Base-by-base conservation (phyloP, 2,113 vertebrate species). In the Pelmatolapia mariae region DNA sequence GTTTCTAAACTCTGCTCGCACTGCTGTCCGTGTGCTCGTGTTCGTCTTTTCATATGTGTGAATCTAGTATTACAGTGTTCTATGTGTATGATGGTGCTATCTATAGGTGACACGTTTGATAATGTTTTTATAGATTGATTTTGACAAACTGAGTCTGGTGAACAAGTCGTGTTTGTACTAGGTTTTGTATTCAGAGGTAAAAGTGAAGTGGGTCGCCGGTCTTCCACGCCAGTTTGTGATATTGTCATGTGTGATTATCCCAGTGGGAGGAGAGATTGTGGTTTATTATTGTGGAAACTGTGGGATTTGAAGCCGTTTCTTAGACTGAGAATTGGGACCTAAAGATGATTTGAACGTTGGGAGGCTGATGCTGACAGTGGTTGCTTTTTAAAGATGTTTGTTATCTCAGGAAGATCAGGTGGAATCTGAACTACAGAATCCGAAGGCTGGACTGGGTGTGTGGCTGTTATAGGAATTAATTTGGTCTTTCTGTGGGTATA, bases 81-180 rank as follows among this genome's bases (percentile, higher is more conserved):
- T 96, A 92, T 97, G 97, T 97, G 96, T 98, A 97, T 86, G 63
- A 10, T 96, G 98, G 98, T 98, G 98, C 98, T 98, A 97, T 96
- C 96, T 96, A 96, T 97, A 10, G 63, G 78, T 47, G 45, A 84
- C 96, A 97, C 56, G 38, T 92, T 97, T 97, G 96, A 97, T 97
- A 97, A 96, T 96, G 95, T 96, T 98, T 97, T 97, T 95, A 97
- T 94, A 95, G 96, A 96, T 8, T 94, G 96, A 96, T 96, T 97
- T 96, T 93, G 80, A 96, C 95, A 96, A 80, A 96, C 68, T 33
- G 52, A 84, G 22, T 26, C 24, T 93, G 92, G 56, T 81, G 95
- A 96, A 95, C 54, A 88, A 83, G 96, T 96, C 89, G 50, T 83
- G 26, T 53, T 97, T 96, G 19, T 97, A 97, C 97, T 52, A 93